Evolutionary conservation across 2,113 vertebrate genomes (phyloP), one percentile per base, ranked within the genome.

Genomic region (Phyllopteryx taeniolatus): DNA sequence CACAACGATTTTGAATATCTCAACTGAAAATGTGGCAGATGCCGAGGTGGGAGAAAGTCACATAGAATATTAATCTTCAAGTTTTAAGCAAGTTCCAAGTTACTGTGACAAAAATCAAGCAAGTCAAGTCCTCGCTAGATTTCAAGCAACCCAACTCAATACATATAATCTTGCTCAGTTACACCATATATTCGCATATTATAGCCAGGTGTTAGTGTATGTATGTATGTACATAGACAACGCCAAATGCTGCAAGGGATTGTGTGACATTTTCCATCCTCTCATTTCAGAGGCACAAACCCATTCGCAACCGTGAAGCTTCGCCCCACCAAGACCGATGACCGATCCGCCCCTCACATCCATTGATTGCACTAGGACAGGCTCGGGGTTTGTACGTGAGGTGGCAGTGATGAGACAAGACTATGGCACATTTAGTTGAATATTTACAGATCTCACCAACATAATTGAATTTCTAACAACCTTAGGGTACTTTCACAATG

Each of bases 281-380:
- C 72, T 73, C 47, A 14, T 87, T 90, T 81, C 86, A 94, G 93
- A 78, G 96, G 96, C 72, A 95, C 95, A 2, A 97, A 97, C 85
- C 96, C 96, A 1, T 97, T 97, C 46, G 95, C 95, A 72, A 97
- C 95, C 0, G 95, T 97, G 35, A 97, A 97, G 87, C 94, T 97
- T 68, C 93, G 93, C 0, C 95, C 96, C 31, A 96, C 95, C 0
- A 81, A 93, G 39, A 97, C 96, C 89, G 93, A 96, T 1, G 96
- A 97, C 87, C 94, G 94, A 86, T 97, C 96, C 0, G 89, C 93
- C 1, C 96, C 95, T 27, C 84, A 88, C 53, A 93, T 95, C 59
- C 91, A 83, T 56, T 93, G 87, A 93, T 35, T 53, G 66, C 10
- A 5, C 63, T 49, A 22, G 51, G 43, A 0, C 70, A 27, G 67